Conservation (phyloP, 1,140 invertebrate genomes). For the Drosophila navojoa region DNA sequence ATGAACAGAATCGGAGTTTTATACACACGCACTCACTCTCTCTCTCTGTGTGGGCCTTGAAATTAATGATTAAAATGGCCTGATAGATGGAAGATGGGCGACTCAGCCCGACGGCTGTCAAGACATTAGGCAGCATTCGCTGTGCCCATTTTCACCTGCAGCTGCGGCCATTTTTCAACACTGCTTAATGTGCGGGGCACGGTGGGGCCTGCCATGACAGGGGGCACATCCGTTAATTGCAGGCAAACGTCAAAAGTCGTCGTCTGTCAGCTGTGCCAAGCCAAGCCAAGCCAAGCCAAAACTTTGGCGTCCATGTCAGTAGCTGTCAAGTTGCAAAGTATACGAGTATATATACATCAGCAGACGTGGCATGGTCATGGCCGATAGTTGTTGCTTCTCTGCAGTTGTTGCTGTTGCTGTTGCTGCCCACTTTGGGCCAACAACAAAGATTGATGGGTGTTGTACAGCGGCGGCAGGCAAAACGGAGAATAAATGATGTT, state of each 20-base stretch:
- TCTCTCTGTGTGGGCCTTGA: slow-evolving; percentile 59
- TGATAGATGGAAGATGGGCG: slow-evolving; percentile 12
- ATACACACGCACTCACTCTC: not conserved
- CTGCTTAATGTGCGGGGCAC: slow-evolving; percentile 19
- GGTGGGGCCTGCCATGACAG: not conserved
- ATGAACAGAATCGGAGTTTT: slow-evolving; percentile 5
- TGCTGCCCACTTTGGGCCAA: slow-evolving; percentile 66
- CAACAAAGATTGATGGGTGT: slow-evolving; percentile 76
- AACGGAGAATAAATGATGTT: slow-evolving; percentile 82
- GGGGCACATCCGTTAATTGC: slow-evolving; percentile 68
- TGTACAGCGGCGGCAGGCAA: slow-evolving; percentile 76
- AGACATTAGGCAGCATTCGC: slow-evolving; percentile 78
- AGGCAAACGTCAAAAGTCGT: slow-evolving; percentile 79
- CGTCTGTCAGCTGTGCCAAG: slow-evolving; percentile 57
- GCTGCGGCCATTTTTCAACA: slow-evolving; percentile 76
- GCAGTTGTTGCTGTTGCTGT: slow-evolving; percentile 34
- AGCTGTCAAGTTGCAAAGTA: slow-evolving; percentile 68
- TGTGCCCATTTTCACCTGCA: slow-evolving; percentile 77
- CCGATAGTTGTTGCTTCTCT: slow-evolving; percentile 61
- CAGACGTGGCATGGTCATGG: slow-evolving; percentile 58
- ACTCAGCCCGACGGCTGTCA: slow-evolving; percentile 50
- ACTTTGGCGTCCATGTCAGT: slow-evolving; percentile 58
- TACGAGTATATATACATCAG: slow-evolving; percentile 52
- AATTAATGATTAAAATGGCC: slow-evolving; percentile 76
- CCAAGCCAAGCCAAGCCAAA: slow-evolving; percentile 13